Evolutionary conservation across 2,113 vertebrate genomes (phyloP).

Genomic region (Takifugu flavidus): DNA sequence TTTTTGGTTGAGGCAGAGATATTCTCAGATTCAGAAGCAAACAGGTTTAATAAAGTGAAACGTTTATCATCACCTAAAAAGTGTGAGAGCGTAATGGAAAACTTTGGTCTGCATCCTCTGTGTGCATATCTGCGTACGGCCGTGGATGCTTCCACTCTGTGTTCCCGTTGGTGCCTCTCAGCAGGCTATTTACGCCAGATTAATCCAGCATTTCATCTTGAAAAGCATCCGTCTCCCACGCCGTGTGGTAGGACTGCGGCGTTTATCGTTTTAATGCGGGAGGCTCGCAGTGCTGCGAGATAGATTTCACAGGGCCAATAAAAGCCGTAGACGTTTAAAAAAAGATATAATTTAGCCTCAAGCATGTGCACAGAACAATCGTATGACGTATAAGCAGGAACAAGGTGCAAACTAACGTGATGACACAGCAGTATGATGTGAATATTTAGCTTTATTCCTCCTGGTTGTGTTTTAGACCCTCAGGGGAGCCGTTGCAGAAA

Average conservation of each 20-base stretch:
- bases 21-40: too few relatives aligned
- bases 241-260: slow-evolving; percentile 54
- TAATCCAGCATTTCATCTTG: slow-evolving; percentile 63
- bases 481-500: too few relatives aligned
- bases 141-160: background rate
- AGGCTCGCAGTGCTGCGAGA: slow-evolving; percentile 36
- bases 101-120: background rate
- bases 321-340: too few relatives aligned
- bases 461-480: too few relatives aligned
- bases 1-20: too few relatives aligned
- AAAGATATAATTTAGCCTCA: slow-evolving; percentile 22
- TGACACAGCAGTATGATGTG: too few relatives aligned
- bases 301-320: too few relatives aligned
- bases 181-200: slow-evolving; percentile 40
- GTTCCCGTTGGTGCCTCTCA: slow-evolving; percentile 26
- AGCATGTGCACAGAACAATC: slow-evolving; percentile 7
- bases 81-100: background rate
- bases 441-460: too few relatives aligned
- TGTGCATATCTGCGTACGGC: too few relatives aligned
- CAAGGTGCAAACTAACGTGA: too few relatives aligned
- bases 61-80: too few relatives aligned
- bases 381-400: background rate
- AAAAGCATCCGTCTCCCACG: slow-evolving; percentile 67
- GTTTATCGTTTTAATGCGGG: slow-evolving; percentile 49
- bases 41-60: too few relatives aligned